Base-by-base conservation (phyloP, 2,797 vertebrate species). In the Tadarida brasiliensis region DNA sequence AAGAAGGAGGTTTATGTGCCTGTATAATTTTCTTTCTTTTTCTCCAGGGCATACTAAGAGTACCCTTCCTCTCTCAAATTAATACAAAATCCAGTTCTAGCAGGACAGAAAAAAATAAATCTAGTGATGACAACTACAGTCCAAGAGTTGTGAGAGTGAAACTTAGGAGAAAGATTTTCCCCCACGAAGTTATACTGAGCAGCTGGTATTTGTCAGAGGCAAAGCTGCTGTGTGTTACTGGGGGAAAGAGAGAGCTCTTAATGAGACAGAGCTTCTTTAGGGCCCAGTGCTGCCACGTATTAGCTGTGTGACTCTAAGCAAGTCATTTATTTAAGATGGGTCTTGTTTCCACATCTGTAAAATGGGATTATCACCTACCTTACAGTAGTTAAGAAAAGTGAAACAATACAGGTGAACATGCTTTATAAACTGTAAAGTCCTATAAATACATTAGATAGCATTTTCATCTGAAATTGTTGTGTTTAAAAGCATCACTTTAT, bases 381-480 rank as follows among this genome's bases (percentile, higher is more conserved):
- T 35, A 57, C 8, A 87, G 84, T 7, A 26, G 9, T 12, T 90
- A 20, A 61, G 11, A 92, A 76, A 91, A 49, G 9, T 81, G 44
- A 96, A 71, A 91, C 10, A 57, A 93, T n/a, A 17, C 33, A 57
- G 7, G 4, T 68, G 19, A 87, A 87, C 78, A 94, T 49, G 5
- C 44, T 80, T 90, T 83, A 63, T 77, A 92, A 85, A 47, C 19
- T 67, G 11, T 91, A 68, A 89, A 95, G 22, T 65, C 51, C 33
- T 94, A 57, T 26, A 70, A 1, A 76, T 68, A 78, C 2, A 57
- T 30, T 57, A 88, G 24, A 33, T 19, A 54, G 65, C 39, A 85
- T 92, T 92, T 97, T 92, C 71, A 90, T 19, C 39, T 39, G 30
- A 80, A 87, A 68, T 77, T 78, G 17, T 74, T 73, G 51, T 89